phyloP scores from a whole-genome alignment of 2,113 vertebrate species.

The mouse (Mus musculus) region GRCm39 chr13:114607001-114607500 shows the following conservation, averaged over 20 bases:
- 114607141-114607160: not conserved
- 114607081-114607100: not conserved
- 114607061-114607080: not conserved
- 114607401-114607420: not conserved
- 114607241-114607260: not conserved
- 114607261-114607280: not conserved
- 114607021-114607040: not conserved
- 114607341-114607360: too few species aligned
- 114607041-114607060: not conserved
- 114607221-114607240: not conserved
- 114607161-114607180: not conserved
- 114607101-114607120: not conserved
- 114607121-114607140: not conserved
- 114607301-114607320: not conserved
- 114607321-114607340: not conserved
- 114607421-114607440: not conserved
- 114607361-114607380: not conserved
- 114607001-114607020: not conserved
- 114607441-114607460: not conserved
- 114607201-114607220: not conserved
- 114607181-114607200: not conserved
- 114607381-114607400: not conserved
- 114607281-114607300: not conserved
- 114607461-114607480: conserved; percentile 4
- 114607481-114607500: not conserved